Conservation (phyloP, 2,797 vertebrate species). For the Melanotaenia pygmaea region DNA sequence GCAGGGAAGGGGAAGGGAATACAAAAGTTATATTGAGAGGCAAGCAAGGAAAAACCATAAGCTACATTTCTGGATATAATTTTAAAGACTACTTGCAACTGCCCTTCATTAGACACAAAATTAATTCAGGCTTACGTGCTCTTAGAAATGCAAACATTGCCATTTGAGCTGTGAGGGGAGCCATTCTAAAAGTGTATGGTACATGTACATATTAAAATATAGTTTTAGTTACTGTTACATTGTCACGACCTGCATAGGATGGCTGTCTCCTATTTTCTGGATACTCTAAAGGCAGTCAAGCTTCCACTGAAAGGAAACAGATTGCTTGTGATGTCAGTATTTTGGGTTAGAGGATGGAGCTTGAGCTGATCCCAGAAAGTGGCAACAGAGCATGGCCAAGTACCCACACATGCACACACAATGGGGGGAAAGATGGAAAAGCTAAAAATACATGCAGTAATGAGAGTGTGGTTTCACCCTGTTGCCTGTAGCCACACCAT, state of each 20-base stretch:
- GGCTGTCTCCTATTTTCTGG: slow-evolving; percentile 43
- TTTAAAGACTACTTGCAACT: slow-evolving; percentile 30
- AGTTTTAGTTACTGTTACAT: slow-evolving; percentile 50
- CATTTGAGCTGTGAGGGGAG: slow-evolving; percentile 14
- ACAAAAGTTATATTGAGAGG: slow-evolving; percentile 14
- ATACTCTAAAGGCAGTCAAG: slow-evolving; percentile 39
- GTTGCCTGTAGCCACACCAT: slow-evolving; percentile 53
- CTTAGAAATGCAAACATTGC: slow-evolving; percentile 53
- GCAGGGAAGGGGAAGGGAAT: background rate
- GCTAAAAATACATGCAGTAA: slow-evolving; percentile 80
- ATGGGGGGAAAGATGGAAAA: slow-evolving; percentile 65
- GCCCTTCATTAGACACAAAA: slow-evolving; percentile 27
- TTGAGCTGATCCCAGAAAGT: slow-evolving; percentile 66
- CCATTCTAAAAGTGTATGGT: slow-evolving; percentile 12
- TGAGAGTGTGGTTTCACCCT: slow-evolving; percentile 71
- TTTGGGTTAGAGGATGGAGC: slow-evolving; percentile 62
- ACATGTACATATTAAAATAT: slow-evolving; percentile 7
- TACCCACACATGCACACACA: slow-evolving; percentile 54
- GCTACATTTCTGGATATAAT: slow-evolving; percentile 16
- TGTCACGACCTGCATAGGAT: slow-evolving; percentile 38
- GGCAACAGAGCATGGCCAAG: slow-evolving; percentile 67
- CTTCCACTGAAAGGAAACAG: slow-evolving; percentile 65
- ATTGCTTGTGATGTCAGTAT: slow-evolving; percentile 68
- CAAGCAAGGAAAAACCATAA: slow-evolving; percentile 23
- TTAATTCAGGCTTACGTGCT: background rate